Percentiles rank a stretch among this genome's conserved stretches.
Conservation (phyloP, 2,888 invertebrate species). For the Anorthoa munda region DNA sequence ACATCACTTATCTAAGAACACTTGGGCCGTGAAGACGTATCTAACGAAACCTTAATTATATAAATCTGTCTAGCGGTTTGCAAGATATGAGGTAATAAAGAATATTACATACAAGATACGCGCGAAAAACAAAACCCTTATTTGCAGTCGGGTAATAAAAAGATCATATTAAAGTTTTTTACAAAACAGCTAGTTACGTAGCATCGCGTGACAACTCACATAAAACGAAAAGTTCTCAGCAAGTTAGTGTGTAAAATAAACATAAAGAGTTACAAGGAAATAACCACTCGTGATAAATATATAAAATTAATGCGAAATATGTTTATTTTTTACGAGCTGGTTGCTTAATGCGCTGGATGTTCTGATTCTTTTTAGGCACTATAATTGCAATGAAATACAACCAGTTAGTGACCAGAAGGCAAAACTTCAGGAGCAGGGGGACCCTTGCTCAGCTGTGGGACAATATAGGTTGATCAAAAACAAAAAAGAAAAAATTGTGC, state of each 20-base stretch:
- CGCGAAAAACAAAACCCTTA: too few species aligned
- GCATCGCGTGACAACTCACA: conserved; percentile 58
- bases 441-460: too few species aligned
- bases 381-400: conserved; percentile 27
- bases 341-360: conserved; percentile 33
- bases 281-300: conserved; percentile 64
- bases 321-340: conserved; percentile 33
- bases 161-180: conserved; percentile 43
- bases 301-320: conserved; percentile 54
- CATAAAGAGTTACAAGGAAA: conserved; percentile 58
- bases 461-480: too few species aligned
- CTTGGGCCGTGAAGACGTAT: too few species aligned
- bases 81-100: too few species aligned
- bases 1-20: too few species aligned
- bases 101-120: too few species aligned
- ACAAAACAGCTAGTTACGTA: conserved; percentile 40
- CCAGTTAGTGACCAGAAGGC: background rate
- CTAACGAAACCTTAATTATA: too few species aligned
- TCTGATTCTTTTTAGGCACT: conserved; percentile 37
- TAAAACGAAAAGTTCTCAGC: conserved; percentile 54
- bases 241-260: conserved; percentile 63
- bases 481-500: too few species aligned
- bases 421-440: too few species aligned
- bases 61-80: too few species aligned
- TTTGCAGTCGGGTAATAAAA: too few species aligned